These are phyloP conservation scores for Lepus townsendii DNA, from an alignment of 2,797 vertebrate species.

Conservation along the genomic window DNA sequence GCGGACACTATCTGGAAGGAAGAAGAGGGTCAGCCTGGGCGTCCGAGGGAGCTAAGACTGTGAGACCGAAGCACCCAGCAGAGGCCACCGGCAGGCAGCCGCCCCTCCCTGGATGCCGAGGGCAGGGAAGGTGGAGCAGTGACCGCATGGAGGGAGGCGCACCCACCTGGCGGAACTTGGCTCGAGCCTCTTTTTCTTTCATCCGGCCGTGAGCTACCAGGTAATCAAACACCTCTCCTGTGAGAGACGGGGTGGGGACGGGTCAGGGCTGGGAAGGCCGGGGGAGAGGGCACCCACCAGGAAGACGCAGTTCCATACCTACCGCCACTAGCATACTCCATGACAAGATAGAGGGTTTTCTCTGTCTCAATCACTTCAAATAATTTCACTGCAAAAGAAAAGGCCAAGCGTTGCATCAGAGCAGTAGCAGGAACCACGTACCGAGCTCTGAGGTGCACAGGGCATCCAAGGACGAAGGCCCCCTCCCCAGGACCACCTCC, in stretches of 20 bases:
- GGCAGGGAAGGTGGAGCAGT: not conserved
- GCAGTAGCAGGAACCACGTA: not conserved
- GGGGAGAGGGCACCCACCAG: too few species aligned
- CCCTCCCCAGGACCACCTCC: not conserved
- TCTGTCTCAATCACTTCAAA: conserved; percentile 98
- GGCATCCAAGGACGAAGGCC: not conserved
- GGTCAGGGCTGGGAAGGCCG: not conserved
- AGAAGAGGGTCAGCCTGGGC: conserved; percentile 62
- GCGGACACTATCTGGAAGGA: conserved; percentile 95
- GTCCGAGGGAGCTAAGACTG: too few species aligned
- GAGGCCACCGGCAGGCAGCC: not conserved
- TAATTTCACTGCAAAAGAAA: conserved; percentile 93
- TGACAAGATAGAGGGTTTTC: conserved; percentile 97
- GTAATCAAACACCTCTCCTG: conserved; percentile 98
- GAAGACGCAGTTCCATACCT: conserved; percentile 56
- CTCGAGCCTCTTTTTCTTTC: conserved; percentile 97
- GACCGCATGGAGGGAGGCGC: not conserved
- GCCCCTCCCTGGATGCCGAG: not conserved
- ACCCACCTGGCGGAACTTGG: conserved; percentile 96
- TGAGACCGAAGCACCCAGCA: too few species aligned
- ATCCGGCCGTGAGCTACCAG: conserved; percentile 97
- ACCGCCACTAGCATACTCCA: conserved; percentile 97
- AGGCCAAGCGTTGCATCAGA: not conserved
- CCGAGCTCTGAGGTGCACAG: not conserved
- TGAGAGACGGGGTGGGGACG: conserved; percentile 34